phyloP scores from a whole-genome alignment of 2,113 vertebrate species.

The Oncorhynchus mykiss region DNA sequence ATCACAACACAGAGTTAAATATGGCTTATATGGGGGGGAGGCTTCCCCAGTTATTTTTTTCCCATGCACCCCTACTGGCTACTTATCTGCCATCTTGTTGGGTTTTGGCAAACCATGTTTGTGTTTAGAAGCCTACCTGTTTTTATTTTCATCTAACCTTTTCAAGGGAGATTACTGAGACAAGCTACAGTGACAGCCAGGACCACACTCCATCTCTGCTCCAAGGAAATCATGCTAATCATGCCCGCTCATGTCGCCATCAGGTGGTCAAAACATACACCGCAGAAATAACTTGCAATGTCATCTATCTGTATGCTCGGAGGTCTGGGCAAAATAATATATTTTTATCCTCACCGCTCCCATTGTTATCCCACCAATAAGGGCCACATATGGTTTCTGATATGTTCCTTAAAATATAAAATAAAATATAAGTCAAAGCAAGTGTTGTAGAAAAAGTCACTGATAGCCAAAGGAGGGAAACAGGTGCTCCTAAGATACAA shows the following conservation, averaged over 20 bases:
- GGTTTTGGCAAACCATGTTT: too few relatives aligned
- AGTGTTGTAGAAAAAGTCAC: not conserved
- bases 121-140: too few relatives aligned
- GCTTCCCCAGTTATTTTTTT: too few relatives aligned
- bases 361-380: slow-evolving; percentile 96
- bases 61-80: too few relatives aligned
- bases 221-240: not conserved
- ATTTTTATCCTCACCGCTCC: slow-evolving; percentile 86
- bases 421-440: not conserved
- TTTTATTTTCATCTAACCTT: too few relatives aligned
- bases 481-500: not conserved
- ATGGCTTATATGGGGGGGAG: too few relatives aligned
- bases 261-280: not conserved
- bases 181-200: too few relatives aligned
- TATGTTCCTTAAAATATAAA: slow-evolving; percentile 73
- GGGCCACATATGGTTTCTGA: slow-evolving; percentile 87
- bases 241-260: not conserved
- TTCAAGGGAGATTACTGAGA: too few relatives aligned
- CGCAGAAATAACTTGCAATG: not conserved
- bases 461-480: not conserved
- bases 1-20: too few relatives aligned
- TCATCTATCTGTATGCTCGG: not conserved
- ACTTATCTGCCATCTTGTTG: too few relatives aligned
- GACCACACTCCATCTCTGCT: not conserved
- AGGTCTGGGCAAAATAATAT: not conserved